Base-by-base conservation (phyloP, 2,797 vertebrate genomes). In the Spea hammondii region DNA sequence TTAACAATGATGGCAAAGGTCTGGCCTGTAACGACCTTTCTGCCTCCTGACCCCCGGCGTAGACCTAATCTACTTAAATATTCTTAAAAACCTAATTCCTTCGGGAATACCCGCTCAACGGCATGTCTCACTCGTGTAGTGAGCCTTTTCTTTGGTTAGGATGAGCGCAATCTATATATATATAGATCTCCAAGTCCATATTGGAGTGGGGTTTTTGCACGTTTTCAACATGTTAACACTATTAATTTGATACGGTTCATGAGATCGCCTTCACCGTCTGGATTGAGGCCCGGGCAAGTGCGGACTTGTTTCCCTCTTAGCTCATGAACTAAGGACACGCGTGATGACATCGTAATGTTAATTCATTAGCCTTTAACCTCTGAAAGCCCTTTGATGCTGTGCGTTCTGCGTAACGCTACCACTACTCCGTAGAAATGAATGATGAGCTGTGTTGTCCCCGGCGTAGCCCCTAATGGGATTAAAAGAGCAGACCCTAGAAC, bases 281-380 rank as follows among this genome's bases (percentile, higher is more conserved):
- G 32, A 32, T 32, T 32, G 32, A 32, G 32, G 32, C 32, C 32
- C 32, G 3, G 51, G n/a, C 79, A 82, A 77, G 74, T 69, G 75
- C 79, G 72, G 74, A 53, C 70, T 82, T 73, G 65, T n/a, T 82
- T 77, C 70, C 74, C 50, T 78, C 0, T 84, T 84, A 80, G 78
- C 85, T 70, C 77, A n/a, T 14, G 51, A 53, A 76, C 51, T 84
- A 79, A 48, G 50, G 77, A 44, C 0, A 0, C 54, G 54, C 57
- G 77, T 71, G 57, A 83, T 72, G 84, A 83, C 50, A 74, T 79
- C 79, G 49, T 0, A 17, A 65, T 49, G 48, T 74, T 44, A 62
- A 70, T 66, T 66, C 54, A 8, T 44, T 65, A 67, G 75, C 85
- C 79, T 81, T 32, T 5, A 12, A 79, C 77, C 82, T 82, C 82